These are phyloP conservation scores for Sipha flava DNA, from an alignment of 1,140 invertebrate species.

Conservation along the genomic window DNA sequence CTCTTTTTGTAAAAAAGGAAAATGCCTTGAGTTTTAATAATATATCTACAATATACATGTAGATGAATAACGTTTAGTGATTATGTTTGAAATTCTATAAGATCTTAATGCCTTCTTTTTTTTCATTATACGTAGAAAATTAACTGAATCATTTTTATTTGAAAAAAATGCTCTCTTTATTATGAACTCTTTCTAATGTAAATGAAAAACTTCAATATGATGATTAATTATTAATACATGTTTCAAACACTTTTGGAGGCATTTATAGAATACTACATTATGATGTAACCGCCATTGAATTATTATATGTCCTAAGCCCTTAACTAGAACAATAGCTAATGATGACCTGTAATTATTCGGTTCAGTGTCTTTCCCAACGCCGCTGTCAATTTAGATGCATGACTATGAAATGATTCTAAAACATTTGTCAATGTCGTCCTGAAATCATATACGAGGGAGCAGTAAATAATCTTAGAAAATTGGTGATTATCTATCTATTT, in stretches of 20 bases:
- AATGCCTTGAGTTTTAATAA: too few relatives aligned
- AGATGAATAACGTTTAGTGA: too few relatives aligned
- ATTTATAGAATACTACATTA: neutral
- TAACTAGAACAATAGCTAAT: slow-evolving; percentile 3
- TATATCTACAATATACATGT: too few relatives aligned
- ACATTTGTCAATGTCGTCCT: neutral
- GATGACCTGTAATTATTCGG: slow-evolving; percentile 24
- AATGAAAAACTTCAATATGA: too few relatives aligned
- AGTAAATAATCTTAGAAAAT: neutral
- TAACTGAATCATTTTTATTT: too few relatives aligned
- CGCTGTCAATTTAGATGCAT: slow-evolving; percentile 8
- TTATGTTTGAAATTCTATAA: too few relatives aligned
- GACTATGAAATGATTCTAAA: neutral
- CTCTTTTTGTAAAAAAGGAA: too few relatives aligned
- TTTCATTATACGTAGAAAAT: too few relatives aligned
- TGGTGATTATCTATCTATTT: neutral
- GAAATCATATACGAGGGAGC: neutral
- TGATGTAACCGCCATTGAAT: neutral
- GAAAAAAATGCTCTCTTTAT: too few relatives aligned
- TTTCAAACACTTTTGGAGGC: neutral
- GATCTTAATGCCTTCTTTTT: too few relatives aligned
- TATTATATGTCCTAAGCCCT: neutral
- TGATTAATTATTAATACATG: too few relatives aligned
- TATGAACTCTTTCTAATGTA: too few relatives aligned
- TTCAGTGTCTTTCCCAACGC: neutral